These are phyloP conservation scores for Pseudorhiza aurosa DNA, from an alignment of 30 jellyfish, hydroid and myxozoan genomes.

Conservation along the genomic window DNA sequence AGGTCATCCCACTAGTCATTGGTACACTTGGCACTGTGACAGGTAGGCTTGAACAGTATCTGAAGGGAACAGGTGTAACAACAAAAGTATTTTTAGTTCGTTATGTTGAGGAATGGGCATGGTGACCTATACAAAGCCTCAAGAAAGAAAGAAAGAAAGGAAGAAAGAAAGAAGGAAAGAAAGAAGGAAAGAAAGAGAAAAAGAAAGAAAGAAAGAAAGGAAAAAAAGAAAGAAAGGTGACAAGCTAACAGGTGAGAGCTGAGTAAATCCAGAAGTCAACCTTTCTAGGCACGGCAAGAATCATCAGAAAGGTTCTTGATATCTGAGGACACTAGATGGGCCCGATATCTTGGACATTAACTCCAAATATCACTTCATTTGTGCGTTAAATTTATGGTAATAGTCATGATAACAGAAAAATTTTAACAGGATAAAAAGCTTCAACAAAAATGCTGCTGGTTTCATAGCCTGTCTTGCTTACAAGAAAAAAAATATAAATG, in stretches of 20 bases:
- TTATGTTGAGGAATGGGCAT: no score
- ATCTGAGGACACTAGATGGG: conserved; percentile 19
- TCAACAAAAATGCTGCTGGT: no score
- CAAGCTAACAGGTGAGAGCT: no score
- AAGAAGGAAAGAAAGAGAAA: no score
- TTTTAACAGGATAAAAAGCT: no score
- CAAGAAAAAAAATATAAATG: neutral
- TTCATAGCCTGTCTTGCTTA: neutral
- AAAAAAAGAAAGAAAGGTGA: no score
- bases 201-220: no score
- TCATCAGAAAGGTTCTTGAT: conserved; percentile 14
- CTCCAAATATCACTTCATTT: neutral
- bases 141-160: no score
- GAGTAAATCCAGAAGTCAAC: conserved; percentile 21
- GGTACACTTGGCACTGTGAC: conserved; percentile 40
- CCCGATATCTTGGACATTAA: conserved; percentile 16
- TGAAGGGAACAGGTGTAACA: conserved; percentile 20
- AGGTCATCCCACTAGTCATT: conserved; percentile 10
- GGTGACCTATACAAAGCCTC: no score
- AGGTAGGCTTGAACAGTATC: conserved; percentile 4
- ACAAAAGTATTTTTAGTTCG: no score
- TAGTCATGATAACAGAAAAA: neutral
- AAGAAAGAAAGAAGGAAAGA: no score
- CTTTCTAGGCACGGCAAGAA: conserved; percentile 14
- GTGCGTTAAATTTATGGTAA: conserved; percentile 3